These are phyloP conservation scores for Holotrichia oblita DNA, from an alignment of 1,140 invertebrate species.

Conservation along the genomic window DNA sequence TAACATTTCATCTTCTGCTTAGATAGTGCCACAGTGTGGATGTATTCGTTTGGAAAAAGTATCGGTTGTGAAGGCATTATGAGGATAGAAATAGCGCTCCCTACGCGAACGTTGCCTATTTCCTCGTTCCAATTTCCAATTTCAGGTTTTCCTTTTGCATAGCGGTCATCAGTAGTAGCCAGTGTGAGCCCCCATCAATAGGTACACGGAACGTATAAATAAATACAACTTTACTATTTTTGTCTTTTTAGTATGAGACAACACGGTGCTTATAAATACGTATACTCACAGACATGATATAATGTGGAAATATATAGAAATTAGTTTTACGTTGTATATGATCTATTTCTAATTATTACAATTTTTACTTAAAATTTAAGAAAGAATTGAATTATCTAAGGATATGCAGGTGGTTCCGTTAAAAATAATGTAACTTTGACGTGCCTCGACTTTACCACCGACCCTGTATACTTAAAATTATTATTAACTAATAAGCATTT, in stretches of 20 bases:
- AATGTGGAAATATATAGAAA: no score
- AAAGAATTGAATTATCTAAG: no score
- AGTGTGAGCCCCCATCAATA: slow-evolving; percentile 30
- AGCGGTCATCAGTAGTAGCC: slow-evolving; percentile 26
- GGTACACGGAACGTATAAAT: slow-evolving; percentile 21
- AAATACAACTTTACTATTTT: slow-evolving; percentile 23
- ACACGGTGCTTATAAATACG: slow-evolving; percentile 11
- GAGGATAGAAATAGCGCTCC: slow-evolving; percentile 12
- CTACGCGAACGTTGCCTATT: slow-evolving; percentile 2
- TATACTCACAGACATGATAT: no score
- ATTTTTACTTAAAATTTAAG: no score
- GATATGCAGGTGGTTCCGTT: no score
- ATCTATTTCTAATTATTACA: no score
- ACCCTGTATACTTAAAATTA: no score
- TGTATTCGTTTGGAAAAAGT: slow-evolving; percentile 1
- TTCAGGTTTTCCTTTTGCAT: slow-evolving; percentile 35
- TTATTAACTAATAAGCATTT: no score
- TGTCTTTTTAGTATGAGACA: slow-evolving; percentile 15
- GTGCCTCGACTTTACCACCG: no score
- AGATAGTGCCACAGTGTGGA: neutral
- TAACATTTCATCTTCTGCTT: slow-evolving; percentile 31
- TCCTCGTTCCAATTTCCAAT: slow-evolving; percentile 33
- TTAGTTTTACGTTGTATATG: no score
- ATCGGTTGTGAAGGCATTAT: neutral
- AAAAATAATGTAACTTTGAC: no score